Conservation (phyloP, 2,888 invertebrate genomes). For the Scaptomyza parva region DNA sequence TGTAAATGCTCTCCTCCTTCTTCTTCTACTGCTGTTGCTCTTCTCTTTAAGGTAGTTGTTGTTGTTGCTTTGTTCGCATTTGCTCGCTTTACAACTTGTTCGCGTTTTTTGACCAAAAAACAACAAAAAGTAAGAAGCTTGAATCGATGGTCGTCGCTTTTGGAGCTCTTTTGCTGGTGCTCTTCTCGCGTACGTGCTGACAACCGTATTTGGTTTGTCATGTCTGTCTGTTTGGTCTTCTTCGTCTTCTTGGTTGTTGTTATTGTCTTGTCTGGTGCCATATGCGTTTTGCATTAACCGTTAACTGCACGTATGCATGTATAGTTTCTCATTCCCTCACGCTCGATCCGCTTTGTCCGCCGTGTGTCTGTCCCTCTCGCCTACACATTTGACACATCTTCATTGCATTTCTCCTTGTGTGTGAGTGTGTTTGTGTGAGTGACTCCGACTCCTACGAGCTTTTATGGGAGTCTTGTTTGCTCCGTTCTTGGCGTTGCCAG, state of each 20-base stretch:
- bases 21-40: neutral
- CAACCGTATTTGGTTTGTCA: slow-evolving; percentile 68
- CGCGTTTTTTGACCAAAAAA: slow-evolving; percentile 76
- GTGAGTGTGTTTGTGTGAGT: slow-evolving; percentile 33
- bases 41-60: slow-evolving; percentile 15
- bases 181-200: slow-evolving; percentile 58
- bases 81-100: slow-evolving; percentile 79
- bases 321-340: slow-evolving; percentile 4
- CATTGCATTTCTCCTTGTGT: slow-evolving; percentile 52
- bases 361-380: slow-evolving; percentile 44
- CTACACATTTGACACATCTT: slow-evolving; percentile 79
- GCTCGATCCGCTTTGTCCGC: too few species aligned
- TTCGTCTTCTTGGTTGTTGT: slow-evolving; percentile 24
- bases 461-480: slow-evolving; percentile 66
- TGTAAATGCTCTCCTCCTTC: slow-evolving; percentile 62
- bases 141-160: slow-evolving; percentile 71
- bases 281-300: slow-evolving; percentile 78
- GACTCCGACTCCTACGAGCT: slow-evolving; percentile 69
- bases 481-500: slow-evolving; percentile 77
- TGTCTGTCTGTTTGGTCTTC: slow-evolving; percentile 28
- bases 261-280: slow-evolving; percentile 59
- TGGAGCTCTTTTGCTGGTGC: slow-evolving; percentile 46
- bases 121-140: neutral
- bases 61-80: slow-evolving; percentile 67
- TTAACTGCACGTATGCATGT: slow-evolving; percentile 72